Evolutionary conservation across 2,113 vertebrate genomes (phyloP), one percentile per base, ranked within the genome.

Genomic region (Noctilio leporinus): DNA sequence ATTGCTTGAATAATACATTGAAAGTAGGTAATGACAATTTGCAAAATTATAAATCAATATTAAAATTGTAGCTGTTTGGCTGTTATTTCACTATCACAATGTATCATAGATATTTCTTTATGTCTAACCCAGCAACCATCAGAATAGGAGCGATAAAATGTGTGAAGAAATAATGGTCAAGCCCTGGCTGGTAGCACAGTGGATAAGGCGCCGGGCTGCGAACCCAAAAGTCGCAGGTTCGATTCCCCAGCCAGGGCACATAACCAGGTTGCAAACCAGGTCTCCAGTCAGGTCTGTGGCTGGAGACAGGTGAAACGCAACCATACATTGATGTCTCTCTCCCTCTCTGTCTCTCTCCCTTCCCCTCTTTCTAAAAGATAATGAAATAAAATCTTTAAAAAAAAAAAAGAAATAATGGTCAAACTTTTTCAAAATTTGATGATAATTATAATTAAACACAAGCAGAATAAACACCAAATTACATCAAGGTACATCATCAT

Each of bases 371-470:
- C n/a, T n/a, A n/a, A n/a, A n/a, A n/a, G n/a, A n/a, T n/a, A n/a
- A n/a, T n/a, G n/a, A n/a, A n/a, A n/a, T n/a, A n/a, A n/a, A n/a
- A n/a, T n/a, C n/a, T n/a, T n/a, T n/a, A n/a, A n/a, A n/a, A n/a
- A n/a, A n/a, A n/a, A n/a, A n/a, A n/a, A 90, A 93, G 45, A 96
- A 91, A 85, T 92, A 87, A 73, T 53, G 43, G 6, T 62, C 10
- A 72, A 91, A 33, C 14, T 43, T 72, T 93, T 89, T n/a, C 9
- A 69, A 92, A 86, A 49, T 33, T 80, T 59, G 16, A 76, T 89
- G 15, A 89, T 89, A 80, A 84, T 40, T 64, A 24, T 67, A 86
- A 53, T 89, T 19, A 82, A 83, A 82, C 9, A 93, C 43, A 95
- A 82, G 22, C 8, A 72, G 33, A 19, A 88, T 49, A 45, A 88